Base-by-base conservation (phyloP, 2,113 vertebrate species). In the Scytalopus superciliaris region DNA sequence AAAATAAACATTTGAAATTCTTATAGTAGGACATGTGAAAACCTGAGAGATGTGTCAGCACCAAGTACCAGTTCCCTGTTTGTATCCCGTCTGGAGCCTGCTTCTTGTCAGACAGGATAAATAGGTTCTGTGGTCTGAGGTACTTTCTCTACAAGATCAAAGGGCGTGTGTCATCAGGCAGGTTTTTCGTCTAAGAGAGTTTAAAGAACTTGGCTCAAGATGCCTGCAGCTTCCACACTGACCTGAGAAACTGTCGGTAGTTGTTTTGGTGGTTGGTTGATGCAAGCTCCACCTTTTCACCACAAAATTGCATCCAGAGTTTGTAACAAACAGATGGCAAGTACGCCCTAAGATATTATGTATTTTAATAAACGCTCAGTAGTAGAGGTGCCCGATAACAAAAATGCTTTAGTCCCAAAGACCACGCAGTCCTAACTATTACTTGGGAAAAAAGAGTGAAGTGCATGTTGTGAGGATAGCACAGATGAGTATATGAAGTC, bases 161-260 rank as follows among this genome's bases (percentile, higher is more conserved):
- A 74, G 63, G 35, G 28, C 59, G 47, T 35, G 37, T 68, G 70
- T 56, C 47, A 50, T 50, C 28, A n/a, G 57, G 7, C 39, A 85
- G 55, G 7, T 53, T 85, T 91, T 76, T 57, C 45, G 33, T 60
- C 35, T 40, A 27, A 84, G 19, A 22, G 31, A 73, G 49, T 59
- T 45, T 45, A 8, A 88, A 56, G 53, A 49, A 8, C 42, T 59
- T 74, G 5, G 6, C 25, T 12, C 30, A 33, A 60, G 75, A 37
- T 50, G 22, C 52, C 50, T 57, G 12, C 53, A 11, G 33, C 14
- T 80, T 63, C 1, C 0, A 0, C 1, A 0, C 13, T 62, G 79
- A 60, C 59, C 55, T 86, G 21, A 67, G 67, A 60, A 52, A 27
- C 39, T 2, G 0, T 21, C 42, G 19, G 12, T 39, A 16, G 50